Percentiles rank a stretch among this genome's conserved stretches.
These are phyloP conservation scores for Echinops telfairi DNA, from an alignment of 2,113 vertebrate species.

Conservation along the genomic window DNA sequence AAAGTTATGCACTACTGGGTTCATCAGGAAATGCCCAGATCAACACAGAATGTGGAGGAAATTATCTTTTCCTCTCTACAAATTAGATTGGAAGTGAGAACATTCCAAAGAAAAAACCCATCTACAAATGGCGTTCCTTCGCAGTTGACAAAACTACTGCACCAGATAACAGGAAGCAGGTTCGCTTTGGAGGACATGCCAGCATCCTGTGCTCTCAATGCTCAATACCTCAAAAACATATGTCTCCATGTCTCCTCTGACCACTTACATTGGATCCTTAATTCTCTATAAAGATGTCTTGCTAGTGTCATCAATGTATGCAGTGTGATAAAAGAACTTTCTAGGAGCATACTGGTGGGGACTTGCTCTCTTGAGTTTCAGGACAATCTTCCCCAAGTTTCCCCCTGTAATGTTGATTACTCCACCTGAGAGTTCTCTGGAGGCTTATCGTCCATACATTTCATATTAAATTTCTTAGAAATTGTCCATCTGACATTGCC, in stretches of 20 bases:
- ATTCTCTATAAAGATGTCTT: neutral
- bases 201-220: neutral
- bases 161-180: neutral
- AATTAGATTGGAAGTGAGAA: slow-evolving; percentile 11
- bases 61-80: slow-evolving; percentile 26
- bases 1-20: slow-evolving; percentile 50
- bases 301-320: neutral
- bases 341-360: neutral
- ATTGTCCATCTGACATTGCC: neutral
- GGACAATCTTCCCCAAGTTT: neutral
- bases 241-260: neutral
- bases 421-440: neutral
- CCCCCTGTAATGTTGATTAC: neutral
- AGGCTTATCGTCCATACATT: neutral
- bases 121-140: slow-evolving; percentile 12
- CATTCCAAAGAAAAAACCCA: neutral
- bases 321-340: neutral
- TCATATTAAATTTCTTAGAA: neutral
- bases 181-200: neutral
- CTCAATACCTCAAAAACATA: neutral
- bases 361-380: neutral
- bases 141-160: neutral
- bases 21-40: slow-evolving; percentile 58
- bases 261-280: neutral
- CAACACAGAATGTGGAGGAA: slow-evolving; percentile 63